These are phyloP conservation scores for Arremon brunneinucha DNA, from an alignment of 2,797 vertebrate species.

Conservation along the genomic window DNA sequence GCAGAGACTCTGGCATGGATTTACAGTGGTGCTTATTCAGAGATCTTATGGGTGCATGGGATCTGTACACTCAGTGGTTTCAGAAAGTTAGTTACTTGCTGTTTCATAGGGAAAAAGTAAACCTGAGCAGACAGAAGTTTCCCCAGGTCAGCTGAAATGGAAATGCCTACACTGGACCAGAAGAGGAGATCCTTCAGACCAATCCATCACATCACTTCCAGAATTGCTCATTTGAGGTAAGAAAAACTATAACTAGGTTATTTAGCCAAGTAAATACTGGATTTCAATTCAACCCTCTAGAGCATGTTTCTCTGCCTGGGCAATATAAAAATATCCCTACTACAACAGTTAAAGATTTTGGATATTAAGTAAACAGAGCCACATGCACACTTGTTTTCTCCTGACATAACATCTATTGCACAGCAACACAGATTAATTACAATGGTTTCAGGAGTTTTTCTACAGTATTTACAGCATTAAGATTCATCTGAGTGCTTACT, in stretches of 20 bases:
- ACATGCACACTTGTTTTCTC: neutral
- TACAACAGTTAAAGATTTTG: neutral
- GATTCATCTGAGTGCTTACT: neutral
- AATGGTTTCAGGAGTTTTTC: neutral
- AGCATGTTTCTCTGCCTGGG: neutral
- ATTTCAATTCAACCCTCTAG: neutral
- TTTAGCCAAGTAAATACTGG: neutral
- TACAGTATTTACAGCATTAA: neutral
- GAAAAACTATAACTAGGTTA: neutral
- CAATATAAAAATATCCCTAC: neutral
- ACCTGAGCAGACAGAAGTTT: neutral
- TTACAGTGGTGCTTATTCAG: neutral
- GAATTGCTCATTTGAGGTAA: neutral
- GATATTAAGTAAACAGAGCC: neutral
- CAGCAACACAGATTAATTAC: constrained; percentile 19
- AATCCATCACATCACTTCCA: neutral
- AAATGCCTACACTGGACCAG: neutral
- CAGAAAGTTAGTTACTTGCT: neutral
- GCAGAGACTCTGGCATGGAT: constrained; percentile 2
- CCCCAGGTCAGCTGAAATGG: neutral
- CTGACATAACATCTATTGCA: neutral
- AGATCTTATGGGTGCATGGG: neutral
- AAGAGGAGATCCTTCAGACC: neutral
- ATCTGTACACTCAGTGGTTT: neutral
- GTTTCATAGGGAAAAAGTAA: neutral